Conservation (phyloP, 2,888 invertebrate species). For the Peribatodes rhomboidaria region DNA sequence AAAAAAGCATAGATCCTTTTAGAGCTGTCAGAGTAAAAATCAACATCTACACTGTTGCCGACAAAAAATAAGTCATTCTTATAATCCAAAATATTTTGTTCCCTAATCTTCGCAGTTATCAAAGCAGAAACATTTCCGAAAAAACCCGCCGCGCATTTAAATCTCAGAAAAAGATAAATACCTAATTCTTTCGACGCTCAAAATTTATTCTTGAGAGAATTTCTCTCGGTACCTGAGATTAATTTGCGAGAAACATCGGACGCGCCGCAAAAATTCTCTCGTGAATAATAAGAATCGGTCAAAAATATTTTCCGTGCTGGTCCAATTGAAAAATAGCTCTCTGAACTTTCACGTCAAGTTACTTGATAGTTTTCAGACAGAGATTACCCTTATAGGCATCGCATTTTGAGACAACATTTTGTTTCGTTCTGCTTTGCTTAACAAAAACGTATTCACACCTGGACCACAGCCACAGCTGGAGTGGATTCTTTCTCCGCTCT, state of each 20-base stretch:
- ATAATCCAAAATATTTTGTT: background rate
- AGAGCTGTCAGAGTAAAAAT: background rate
- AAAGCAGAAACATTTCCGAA: slow-evolving; percentile 9
- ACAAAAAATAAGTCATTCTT: background rate
- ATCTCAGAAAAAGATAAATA: slow-evolving; percentile 54
- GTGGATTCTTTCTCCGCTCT: too few species aligned
- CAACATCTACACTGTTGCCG: background rate
- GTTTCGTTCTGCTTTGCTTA: too few species aligned
- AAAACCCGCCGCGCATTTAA: slow-evolving; percentile 44
- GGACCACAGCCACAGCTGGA: too few species aligned
- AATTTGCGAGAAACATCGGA: slow-evolving; percentile 54
- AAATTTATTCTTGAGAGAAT: slow-evolving; percentile 62
- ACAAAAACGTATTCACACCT: too few species aligned
- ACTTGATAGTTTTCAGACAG: background rate
- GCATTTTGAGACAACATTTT: too few species aligned
- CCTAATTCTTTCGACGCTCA: slow-evolving; percentile 54
- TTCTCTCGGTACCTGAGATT: slow-evolving; percentile 63
- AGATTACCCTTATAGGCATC: too few species aligned
- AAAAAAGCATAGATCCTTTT: too few species aligned
- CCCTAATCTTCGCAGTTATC: slow-evolving; percentile 2
- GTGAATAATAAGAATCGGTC: slow-evolving; percentile 65
- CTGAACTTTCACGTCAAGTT: background rate
- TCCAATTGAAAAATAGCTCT: slow-evolving; percentile 41
- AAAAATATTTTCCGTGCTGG: slow-evolving; percentile 9
- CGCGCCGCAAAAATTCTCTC: slow-evolving; percentile 59